These are phyloP conservation scores for Ormia ochracea DNA, from an alignment of 2,888 invertebrate species.

Conservation along the genomic window DNA sequence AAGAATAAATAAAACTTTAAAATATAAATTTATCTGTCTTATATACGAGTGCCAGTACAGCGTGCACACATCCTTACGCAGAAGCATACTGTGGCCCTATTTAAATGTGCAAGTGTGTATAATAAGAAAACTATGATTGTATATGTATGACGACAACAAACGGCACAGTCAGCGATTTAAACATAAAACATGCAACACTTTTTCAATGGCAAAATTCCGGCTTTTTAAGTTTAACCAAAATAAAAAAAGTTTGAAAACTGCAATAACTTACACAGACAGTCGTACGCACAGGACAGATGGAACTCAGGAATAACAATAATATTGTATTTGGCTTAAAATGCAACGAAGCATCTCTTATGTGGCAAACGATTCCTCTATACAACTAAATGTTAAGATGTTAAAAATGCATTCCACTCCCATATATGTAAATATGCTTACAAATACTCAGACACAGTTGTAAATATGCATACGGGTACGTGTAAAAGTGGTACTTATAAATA, in stretches of 20 bases:
- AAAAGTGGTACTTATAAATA: background rate
- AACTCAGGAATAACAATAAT: constrained; percentile 20
- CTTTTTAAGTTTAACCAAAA: background rate
- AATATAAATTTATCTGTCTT: constrained; percentile 17
- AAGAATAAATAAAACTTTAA: constrained; percentile 47
- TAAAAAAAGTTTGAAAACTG: constrained; percentile 5
- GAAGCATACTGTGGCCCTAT: background rate
- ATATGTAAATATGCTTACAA: background rate
- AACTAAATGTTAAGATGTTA: constrained; percentile 33
- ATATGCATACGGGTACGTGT: background rate
- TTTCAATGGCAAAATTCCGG: constrained; percentile 62
- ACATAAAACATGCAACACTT: constrained; percentile 28
- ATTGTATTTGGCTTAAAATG: constrained; percentile 13
- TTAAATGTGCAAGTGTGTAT: background rate
- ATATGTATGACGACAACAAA: constrained; percentile 22
- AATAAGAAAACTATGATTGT: background rate
- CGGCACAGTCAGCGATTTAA: constrained; percentile 19
- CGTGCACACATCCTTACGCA: background rate
- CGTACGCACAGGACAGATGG: background rate
- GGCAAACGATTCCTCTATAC: constrained; percentile 22
- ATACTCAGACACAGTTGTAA: background rate
- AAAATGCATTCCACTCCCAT: constrained; percentile 26
- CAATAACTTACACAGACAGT: background rate
- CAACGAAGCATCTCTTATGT: too few relatives aligned
- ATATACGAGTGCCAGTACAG: background rate